These are phyloP conservation scores for Uropetala carovei DNA, from an alignment of 2,888 invertebrate species.

Conservation along the genomic window DNA sequence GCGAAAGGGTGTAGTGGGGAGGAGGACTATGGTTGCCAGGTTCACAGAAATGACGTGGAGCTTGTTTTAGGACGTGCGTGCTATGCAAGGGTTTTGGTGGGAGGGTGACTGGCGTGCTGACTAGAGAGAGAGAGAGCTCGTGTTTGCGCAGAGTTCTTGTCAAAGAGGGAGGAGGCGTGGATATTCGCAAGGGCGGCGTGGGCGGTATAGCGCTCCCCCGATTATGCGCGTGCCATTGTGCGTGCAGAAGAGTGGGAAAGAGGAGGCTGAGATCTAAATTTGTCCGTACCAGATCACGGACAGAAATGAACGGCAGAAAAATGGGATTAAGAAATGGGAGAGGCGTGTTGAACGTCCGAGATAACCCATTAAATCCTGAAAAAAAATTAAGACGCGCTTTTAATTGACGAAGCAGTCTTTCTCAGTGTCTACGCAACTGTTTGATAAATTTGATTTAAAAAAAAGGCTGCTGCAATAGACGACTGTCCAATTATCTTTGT, in stretches of 20 bases:
- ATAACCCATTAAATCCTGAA: no score
- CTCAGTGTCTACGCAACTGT: no score
- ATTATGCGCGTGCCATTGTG: conserved; percentile 8
- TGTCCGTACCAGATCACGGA: neutral
- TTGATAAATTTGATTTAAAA: no score
- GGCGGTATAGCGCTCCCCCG: neutral
- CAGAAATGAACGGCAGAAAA: neutral
- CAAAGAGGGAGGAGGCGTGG: neutral
- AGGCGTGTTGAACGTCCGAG: neutral
- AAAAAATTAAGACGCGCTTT: no score
- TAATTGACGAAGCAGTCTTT: no score
- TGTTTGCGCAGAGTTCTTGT: neutral
- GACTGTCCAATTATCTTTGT: no score
- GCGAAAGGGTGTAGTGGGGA: neutral
- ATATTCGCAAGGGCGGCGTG: neutral
- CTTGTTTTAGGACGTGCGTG: neutral
- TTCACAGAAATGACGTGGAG: neutral
- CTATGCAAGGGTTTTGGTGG: neutral
- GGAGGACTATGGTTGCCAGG: neutral
- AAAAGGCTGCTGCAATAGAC: no score
- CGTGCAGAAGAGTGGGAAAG: neutral
- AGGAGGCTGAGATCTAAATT: neutral
- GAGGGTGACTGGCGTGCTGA: neutral
- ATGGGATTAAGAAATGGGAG: neutral
- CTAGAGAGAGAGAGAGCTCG: neutral